phyloP scores from a whole-genome alignment of 2,797 vertebrate genomes.

The Catamblyrhynchus diadema region DNA sequence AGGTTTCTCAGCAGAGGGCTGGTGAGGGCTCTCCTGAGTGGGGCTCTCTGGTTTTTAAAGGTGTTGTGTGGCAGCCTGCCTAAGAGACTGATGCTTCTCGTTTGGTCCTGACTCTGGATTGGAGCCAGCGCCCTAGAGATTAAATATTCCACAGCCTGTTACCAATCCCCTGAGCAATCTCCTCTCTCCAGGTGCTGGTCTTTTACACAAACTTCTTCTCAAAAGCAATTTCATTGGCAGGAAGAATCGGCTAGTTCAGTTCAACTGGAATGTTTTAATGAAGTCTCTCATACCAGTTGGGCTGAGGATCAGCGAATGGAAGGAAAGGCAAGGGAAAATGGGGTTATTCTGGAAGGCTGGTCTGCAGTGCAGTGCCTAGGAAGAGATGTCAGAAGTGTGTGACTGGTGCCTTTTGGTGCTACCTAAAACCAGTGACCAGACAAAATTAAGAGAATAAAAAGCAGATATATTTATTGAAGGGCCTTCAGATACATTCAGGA shows the following conservation, averaged over 20 bases:
- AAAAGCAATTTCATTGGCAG: constrained; percentile 40
- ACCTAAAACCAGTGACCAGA: background rate
- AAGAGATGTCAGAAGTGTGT: background rate
- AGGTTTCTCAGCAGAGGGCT: background rate
- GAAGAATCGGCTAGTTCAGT: background rate
- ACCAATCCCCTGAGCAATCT: constrained; percentile 16
- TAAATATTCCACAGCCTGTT: constrained; percentile 49
- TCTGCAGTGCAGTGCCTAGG: background rate
- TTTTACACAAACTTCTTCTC: constrained; percentile 9
- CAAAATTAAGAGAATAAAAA: background rate
- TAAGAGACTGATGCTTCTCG: constrained; percentile 10
- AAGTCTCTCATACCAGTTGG: background rate
- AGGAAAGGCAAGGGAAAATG: background rate
- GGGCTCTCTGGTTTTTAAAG: background rate
- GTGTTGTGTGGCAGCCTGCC: constrained; percentile 23
- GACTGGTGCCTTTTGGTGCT: background rate
- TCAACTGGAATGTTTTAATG: constrained; percentile 54
- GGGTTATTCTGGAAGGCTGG: background rate
- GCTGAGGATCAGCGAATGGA: background rate
- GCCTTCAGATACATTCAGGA: background rate
- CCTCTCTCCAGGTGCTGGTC: constrained; percentile 44
- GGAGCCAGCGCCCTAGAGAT: constrained; percentile 40
- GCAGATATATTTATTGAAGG: background rate
- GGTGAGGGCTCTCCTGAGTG: background rate
- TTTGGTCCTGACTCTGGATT: constrained; percentile 36